Conservation (phyloP, 2,113 vertebrate species). For the Myotis lucifugus region DNA sequence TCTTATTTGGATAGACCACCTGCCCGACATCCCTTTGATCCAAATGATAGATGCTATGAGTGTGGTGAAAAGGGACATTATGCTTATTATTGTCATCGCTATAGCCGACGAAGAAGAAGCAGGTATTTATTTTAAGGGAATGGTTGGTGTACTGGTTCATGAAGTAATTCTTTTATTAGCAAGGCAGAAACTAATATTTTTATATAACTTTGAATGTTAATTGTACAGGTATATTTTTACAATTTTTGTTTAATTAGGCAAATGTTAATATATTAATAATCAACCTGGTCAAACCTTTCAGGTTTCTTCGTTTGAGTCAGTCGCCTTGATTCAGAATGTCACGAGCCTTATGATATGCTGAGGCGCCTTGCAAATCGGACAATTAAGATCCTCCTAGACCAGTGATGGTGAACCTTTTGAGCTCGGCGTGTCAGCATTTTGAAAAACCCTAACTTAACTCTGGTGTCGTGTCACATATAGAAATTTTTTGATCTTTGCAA, state of each 20-base stretch:
- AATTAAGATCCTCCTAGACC: slow-evolving; percentile 93
- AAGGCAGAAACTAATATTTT: slow-evolving; percentile 81
- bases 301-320: slow-evolving; percentile 97
- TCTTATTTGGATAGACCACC: slow-evolving; percentile 90
- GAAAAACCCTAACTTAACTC: too few relatives aligned
- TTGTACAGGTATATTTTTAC: slow-evolving; percentile 84
- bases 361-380: slow-evolving; percentile 96
- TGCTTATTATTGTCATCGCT: slow-evolving; percentile 93
- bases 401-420: too few relatives aligned
- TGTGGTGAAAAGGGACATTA: slow-evolving; percentile 95
- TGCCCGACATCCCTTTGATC: slow-evolving; percentile 90
- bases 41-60: slow-evolving; percentile 92
- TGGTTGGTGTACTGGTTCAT: slow-evolving; percentile 72
- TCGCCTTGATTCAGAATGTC: slow-evolving; percentile 96
- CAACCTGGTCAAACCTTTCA: slow-evolving; percentile 96
- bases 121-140: slow-evolving; percentile 84
- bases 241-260: slow-evolving; percentile 84
- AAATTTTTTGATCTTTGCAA: too few relatives aligned
- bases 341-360: slow-evolving; percentile 95
- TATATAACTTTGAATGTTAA: slow-evolving; percentile 78
- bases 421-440: too few relatives aligned
- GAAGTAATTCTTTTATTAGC: slow-evolving; percentile 80
- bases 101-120: slow-evolving; percentile 89
- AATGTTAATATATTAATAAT: slow-evolving; percentile 92
- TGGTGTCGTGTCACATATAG: too few relatives aligned